Conservation (phyloP, 1,140 invertebrate genomes). For the Brachionus plicatilis region DNA sequence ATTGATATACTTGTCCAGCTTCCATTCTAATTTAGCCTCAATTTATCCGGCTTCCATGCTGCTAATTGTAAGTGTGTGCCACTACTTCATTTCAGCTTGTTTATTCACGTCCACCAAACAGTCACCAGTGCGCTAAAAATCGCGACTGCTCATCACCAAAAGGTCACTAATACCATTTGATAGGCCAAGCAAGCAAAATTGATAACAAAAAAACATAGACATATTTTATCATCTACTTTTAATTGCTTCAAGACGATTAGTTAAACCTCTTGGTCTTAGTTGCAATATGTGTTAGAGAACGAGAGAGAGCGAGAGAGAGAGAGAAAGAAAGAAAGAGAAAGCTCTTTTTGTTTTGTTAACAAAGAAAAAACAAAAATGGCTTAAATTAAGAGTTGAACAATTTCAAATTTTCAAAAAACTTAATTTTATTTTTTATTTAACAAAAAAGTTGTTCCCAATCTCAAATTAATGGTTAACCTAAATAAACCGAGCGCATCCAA, state of each 20-base stretch:
- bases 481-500: conserved; percentile 1
- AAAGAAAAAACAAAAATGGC: conserved; percentile 2
- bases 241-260: conserved; percentile 17
- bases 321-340: not conserved
- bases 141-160: not conserved
- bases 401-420: not conserved
- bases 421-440: not conserved
- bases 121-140: not conserved
- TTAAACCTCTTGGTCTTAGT: not conserved
- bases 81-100: no score
- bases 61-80: not conserved
- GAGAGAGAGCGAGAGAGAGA: not conserved
- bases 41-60: not conserved
- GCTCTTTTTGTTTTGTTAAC: not conserved
- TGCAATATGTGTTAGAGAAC: not conserved
- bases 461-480: conserved; percentile 28
- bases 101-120: not conserved
- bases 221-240: not conserved
- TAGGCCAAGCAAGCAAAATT: not conserved
- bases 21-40: not conserved
- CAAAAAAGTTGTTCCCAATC: not conserved
- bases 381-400: not conserved
- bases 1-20: not conserved
- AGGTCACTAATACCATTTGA: not conserved
- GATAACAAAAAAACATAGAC: conserved; percentile 14